Conservation (phyloP, 2,888 invertebrate species). For the Polydrusus pterygomalis region DNA sequence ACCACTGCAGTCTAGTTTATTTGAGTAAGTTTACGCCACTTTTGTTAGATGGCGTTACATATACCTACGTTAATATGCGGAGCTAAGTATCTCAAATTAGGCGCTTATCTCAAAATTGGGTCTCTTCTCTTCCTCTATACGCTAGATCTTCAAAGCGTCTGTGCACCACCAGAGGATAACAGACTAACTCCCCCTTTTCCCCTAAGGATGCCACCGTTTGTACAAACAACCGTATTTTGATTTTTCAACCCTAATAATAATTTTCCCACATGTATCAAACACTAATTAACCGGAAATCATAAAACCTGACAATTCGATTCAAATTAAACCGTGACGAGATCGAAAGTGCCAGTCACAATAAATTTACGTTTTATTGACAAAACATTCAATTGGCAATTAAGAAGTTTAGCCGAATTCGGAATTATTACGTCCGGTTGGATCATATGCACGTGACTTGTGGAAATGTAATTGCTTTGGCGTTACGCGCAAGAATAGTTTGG, state of each 20-base stretch:
- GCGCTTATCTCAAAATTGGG: no score
- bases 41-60: no score
- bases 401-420: constrained; percentile 63
- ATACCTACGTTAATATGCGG: no score
- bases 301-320: constrained; percentile 51
- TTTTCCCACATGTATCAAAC: constrained; percentile 41
- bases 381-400: constrained; percentile 65
- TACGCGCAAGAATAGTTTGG: constrained; percentile 33
- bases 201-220: no score
- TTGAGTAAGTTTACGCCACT: no score
- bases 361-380: constrained; percentile 61
- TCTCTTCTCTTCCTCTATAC: no score
- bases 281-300: constrained; percentile 47
- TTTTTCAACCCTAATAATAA: not conserved
- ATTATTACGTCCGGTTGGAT: constrained; percentile 63
- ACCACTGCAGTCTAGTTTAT: no score
- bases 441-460: constrained; percentile 61
- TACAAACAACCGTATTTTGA: not conserved
- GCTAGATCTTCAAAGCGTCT: no score
- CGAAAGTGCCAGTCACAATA: constrained; percentile 54
- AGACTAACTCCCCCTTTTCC: no score
- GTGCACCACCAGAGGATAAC: no score
- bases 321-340: constrained; percentile 51
- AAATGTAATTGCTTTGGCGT: constrained; percentile 57
- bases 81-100: no score